A percentile compares a stretch with the other conserved stretches of the same genome.
Conservation (phyloP, 2,797 vertebrate genomes). For the Crypturellus tataupa region DNA sequence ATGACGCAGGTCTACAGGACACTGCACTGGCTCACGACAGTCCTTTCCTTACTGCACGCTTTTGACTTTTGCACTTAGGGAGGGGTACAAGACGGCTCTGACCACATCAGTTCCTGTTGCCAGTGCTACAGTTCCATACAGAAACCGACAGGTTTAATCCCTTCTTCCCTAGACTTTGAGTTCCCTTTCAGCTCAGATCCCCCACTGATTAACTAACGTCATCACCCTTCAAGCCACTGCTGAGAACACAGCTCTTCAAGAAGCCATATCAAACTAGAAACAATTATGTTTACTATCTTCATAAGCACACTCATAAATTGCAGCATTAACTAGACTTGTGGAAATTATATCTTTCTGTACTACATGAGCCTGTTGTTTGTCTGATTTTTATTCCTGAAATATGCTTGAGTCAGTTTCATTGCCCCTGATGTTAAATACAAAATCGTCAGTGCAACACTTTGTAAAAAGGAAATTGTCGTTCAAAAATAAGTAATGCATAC, state of each 20-base stretch:
- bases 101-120: background rate
- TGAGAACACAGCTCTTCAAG: background rate
- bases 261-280: background rate
- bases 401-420: background rate
- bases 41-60: background rate
- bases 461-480: background rate
- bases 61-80: background rate
- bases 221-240: background rate
- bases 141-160: background rate
- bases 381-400: background rate
- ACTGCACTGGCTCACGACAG: background rate
- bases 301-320: background rate
- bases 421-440: background rate
- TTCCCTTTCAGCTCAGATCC: background rate
- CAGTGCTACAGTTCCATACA: background rate
- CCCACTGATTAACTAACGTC: rapidly evolving
- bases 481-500: background rate
- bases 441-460: background rate
- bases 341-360: background rate
- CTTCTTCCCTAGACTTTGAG: background rate
- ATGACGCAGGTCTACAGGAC: background rate
- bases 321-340: background rate
- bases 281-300: background rate
- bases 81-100: background rate
- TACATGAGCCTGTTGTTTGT: background rate